Conservation (phyloP, 2,797 vertebrate genomes). For the Lindbergichthys nudifrons region DNA sequence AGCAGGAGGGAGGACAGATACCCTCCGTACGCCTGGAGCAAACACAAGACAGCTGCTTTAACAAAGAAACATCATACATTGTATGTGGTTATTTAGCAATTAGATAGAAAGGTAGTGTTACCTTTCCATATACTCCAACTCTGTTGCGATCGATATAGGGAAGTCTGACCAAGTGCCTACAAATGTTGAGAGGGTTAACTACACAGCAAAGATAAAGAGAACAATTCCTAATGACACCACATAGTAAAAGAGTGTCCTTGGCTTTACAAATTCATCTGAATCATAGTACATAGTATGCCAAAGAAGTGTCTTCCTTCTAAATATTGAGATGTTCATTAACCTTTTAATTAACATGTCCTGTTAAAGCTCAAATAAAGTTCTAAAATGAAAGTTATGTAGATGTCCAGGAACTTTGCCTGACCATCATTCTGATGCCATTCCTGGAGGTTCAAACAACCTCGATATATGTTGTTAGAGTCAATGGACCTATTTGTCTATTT, state of each 20-base stretch:
- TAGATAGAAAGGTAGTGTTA: slow-evolving; percentile 24
- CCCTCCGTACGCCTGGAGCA: slow-evolving; percentile 80
- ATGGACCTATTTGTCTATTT: too few relatives aligned
- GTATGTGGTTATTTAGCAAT: background rate
- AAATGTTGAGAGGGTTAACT: background rate
- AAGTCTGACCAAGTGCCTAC: slow-evolving; percentile 74
- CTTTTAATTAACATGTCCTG: too few relatives aligned
- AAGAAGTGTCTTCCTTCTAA: too few relatives aligned
- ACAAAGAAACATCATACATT: background rate
- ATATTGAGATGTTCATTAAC: too few relatives aligned
- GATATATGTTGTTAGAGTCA: too few relatives aligned
- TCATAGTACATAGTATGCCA: background rate
- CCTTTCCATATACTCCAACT: slow-evolving; percentile 83
- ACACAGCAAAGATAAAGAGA: background rate
- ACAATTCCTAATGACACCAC: background rate
- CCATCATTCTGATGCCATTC: too few relatives aligned
- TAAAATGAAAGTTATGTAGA: too few relatives aligned
- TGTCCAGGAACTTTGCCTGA: too few relatives aligned
- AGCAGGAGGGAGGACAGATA: slow-evolving; percentile 80
- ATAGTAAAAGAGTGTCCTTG: background rate
- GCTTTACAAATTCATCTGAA: background rate
- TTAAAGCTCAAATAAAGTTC: too few relatives aligned
- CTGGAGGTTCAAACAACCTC: too few relatives aligned
- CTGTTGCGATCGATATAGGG: slow-evolving; percentile 75
- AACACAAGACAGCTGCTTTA: background rate